Conservation (phyloP, 64 coral and sea anemone genomes). For the Pachyseris speciosa region DNA sequence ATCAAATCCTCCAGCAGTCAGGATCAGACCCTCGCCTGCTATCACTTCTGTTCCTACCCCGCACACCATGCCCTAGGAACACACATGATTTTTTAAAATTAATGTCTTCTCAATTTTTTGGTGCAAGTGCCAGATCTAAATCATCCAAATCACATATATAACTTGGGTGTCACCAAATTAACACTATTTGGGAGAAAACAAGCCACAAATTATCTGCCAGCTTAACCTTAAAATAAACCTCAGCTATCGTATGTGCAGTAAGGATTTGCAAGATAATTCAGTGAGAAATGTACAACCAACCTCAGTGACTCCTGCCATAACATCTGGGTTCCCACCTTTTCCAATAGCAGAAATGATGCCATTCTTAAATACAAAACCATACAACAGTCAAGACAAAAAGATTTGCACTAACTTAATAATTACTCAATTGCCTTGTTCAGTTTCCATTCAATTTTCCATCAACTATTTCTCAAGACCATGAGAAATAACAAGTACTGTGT, state of each 20-base stretch:
- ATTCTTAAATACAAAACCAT: constrained; percentile 30
- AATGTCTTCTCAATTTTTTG: too few relatives aligned
- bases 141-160: not conserved
- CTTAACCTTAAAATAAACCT: too few relatives aligned
- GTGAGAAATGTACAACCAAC: too few relatives aligned
- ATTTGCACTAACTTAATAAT: not conserved
- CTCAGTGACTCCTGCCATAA: constrained; percentile 77
- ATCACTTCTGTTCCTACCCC: constrained; percentile 83
- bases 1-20: constrained; percentile 82
- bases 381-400: not conserved
- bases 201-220: too few relatives aligned
- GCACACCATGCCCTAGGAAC: constrained; percentile 65
- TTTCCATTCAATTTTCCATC: too few relatives aligned
- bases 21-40: constrained; percentile 77
- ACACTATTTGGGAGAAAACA: too few relatives aligned
- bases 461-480: too few relatives aligned
- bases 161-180: not conserved
- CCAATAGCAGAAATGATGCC: constrained; percentile 82
- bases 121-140: too few relatives aligned
- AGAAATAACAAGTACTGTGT: too few relatives aligned
- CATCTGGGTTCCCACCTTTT: constrained; percentile 86
- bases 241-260: too few relatives aligned
- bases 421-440: too few relatives aligned
- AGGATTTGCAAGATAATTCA: too few relatives aligned
- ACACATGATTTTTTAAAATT: not conserved